Conservation (phyloP, 2,113 vertebrate species). For the Pionites leucogaster region DNA sequence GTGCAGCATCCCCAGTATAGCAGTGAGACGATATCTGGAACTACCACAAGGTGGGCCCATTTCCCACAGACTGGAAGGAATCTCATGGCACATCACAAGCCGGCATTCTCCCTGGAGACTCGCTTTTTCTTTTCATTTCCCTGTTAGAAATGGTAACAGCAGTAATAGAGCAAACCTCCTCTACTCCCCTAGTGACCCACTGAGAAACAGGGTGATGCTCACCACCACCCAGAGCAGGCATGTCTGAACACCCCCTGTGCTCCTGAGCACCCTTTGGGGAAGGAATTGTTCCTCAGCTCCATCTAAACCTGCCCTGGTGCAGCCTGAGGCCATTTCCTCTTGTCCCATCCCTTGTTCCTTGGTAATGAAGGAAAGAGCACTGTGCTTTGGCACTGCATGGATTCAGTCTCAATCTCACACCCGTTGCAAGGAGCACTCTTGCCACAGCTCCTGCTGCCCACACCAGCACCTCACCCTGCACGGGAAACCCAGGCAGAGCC, state of each 20-base stretch:
- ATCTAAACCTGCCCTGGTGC: neutral
- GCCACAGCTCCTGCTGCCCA: neutral
- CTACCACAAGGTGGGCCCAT: slow-evolving; percentile 55
- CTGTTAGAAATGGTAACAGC: neutral
- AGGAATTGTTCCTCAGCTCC: neutral
- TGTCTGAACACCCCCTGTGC: neutral
- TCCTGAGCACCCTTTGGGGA: neutral
- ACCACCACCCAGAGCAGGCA: fast-evolving
- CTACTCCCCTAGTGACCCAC: fast-evolving
- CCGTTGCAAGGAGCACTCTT: neutral
- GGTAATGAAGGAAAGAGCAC: neutral
- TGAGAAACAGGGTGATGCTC: neutral
- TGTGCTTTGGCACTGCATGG: neutral
- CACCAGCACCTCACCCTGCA: neutral
- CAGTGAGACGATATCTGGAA: neutral
- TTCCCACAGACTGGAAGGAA: neutral
- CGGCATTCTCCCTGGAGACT: fast-evolving
- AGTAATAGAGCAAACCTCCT: neutral
- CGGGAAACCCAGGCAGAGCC: neutral
- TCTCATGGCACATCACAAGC: neutral
- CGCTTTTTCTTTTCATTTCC: neutral
- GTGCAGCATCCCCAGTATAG: neutral
- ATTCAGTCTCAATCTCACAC: neutral
- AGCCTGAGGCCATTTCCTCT: neutral
- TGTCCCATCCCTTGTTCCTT: neutral